These are phyloP conservation scores for Tenualosa thibaudeaui DNA, from an alignment of 2,797 vertebrate species.

Conservation along the genomic window DNA sequence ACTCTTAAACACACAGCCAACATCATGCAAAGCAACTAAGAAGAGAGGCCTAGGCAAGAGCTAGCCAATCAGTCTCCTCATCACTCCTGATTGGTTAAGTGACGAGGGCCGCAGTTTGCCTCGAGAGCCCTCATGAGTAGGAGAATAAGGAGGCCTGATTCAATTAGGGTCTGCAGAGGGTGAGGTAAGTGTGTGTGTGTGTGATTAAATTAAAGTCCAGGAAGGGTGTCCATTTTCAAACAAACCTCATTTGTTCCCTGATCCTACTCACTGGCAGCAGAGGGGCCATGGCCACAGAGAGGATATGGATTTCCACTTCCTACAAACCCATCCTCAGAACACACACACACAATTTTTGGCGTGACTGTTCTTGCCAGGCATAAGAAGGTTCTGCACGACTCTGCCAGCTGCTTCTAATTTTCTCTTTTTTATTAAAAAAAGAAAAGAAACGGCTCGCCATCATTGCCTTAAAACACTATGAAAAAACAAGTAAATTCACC, in stretches of 20 bases:
- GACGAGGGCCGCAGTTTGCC: not conserved
- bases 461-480: not conserved
- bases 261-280: slow-evolving; percentile 31
- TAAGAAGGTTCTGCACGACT: not conserved
- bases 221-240: slow-evolving; percentile 52
- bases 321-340: not conserved
- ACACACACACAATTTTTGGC: not conserved
- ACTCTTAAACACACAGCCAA: not conserved
- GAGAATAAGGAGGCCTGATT: not conserved
- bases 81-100: slow-evolving; percentile 4
- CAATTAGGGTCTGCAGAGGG: not conserved
- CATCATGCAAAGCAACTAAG: not conserved
- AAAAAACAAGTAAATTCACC: not conserved
- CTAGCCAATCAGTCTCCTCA: not conserved
- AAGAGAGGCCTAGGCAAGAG: not conserved
- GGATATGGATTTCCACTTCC: not conserved
- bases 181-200: not conserved
- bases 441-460: not conserved
- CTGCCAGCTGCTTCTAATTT: not conserved
- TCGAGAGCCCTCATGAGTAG: not conserved
- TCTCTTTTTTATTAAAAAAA: not conserved
- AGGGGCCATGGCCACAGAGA: slow-evolving; percentile 32
- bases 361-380: not conserved
- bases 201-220: slow-evolving; percentile 55
- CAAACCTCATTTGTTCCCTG: slow-evolving; percentile 51